Evolutionary conservation across 2,888 invertebrate species (phyloP).

Genomic region (Campoplex capitator): DNA sequence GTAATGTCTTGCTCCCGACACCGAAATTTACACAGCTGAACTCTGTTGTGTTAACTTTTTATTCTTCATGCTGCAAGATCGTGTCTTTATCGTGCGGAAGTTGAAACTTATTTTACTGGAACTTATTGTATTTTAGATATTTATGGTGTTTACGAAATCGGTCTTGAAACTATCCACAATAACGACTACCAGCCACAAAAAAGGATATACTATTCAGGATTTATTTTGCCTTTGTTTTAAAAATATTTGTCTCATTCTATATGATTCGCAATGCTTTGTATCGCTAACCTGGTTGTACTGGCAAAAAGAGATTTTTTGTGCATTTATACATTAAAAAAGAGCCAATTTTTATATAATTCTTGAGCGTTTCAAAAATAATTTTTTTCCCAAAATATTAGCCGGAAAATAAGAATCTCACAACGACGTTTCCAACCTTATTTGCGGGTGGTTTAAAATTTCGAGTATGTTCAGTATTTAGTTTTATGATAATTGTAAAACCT

Average conservation of each 20-base stretch:
- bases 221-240: background rate
- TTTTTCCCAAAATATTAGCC: too few species aligned
- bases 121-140: background rate
- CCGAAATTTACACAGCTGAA: background rate
- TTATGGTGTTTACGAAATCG: background rate
- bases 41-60: background rate
- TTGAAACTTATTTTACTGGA: background rate
- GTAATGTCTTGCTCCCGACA: background rate
- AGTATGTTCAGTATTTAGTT: background rate
- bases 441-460: background rate
- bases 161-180: background rate
- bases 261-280: background rate
- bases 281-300: background rate
- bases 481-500: background rate
- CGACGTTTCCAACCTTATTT: background rate
- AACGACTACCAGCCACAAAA: background rate
- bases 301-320: too few species aligned
- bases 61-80: background rate
- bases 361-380: too few species aligned
- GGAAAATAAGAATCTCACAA: too few species aligned
- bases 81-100: background rate
- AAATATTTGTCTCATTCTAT: background rate
- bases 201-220: background rate
- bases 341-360: too few species aligned
- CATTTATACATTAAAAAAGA: too few species aligned